Evolutionary conservation across 2,113 vertebrate genomes (phyloP).

Genomic region (Chionomys nivalis): DNA sequence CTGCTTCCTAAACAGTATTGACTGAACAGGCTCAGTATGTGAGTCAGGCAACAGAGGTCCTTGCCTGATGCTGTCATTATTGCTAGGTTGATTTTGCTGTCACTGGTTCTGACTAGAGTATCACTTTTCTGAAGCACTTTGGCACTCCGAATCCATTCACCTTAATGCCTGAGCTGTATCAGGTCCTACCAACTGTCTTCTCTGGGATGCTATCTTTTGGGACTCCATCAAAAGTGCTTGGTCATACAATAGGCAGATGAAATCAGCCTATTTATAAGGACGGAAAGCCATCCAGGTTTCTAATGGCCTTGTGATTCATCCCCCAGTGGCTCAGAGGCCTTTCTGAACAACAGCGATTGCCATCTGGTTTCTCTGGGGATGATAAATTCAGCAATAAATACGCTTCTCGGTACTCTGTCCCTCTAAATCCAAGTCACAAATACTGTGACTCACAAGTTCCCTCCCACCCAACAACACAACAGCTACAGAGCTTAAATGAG

Average conservation of each 20-base stretch:
- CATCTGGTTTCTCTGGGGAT: slow-evolving; percentile 77
- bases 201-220: slow-evolving; percentile 44
- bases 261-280: slow-evolving; percentile 12
- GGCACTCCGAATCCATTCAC: neutral
- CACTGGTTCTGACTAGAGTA: neutral
- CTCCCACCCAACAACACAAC: slow-evolving; percentile 80
- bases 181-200: neutral
- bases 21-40: fast-evolving
- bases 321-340: slow-evolving; percentile 60
- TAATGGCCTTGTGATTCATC: slow-evolving; percentile 84
- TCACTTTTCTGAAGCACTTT: slow-evolving; percentile 53
- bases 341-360: slow-evolving; percentile 72
- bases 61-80: slow-evolving; percentile 10
- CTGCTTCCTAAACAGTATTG: neutral
- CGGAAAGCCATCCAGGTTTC: slow-evolving; percentile 74
- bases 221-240: slow-evolving; percentile 73
- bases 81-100: neutral
- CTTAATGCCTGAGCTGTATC: neutral
- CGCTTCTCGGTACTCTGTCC: slow-evolving; percentile 63
- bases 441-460: slow-evolving; percentile 83
- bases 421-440: slow-evolving; percentile 79
- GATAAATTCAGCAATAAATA: slow-evolving; percentile 85
- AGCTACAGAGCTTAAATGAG: slow-evolving; percentile 60
- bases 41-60: neutral
- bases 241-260: slow-evolving; percentile 65